Evolutionary conservation across 2,888 invertebrate genomes (phyloP), one percentile per base, ranked within the genome.

Genomic region (Lissocephala sabroskyi): DNA sequence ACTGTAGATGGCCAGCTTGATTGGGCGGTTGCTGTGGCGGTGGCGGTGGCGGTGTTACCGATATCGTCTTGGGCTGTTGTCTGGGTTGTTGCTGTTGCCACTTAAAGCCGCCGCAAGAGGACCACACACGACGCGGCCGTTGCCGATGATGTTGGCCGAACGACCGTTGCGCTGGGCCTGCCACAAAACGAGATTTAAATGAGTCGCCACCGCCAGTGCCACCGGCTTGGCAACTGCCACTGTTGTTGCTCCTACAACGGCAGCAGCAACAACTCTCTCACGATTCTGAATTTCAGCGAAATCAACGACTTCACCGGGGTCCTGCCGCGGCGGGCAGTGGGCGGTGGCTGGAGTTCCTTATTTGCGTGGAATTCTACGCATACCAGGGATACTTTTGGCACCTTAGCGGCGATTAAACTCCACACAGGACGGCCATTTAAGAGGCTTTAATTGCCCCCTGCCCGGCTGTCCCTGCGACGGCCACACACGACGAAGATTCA

Each of bases 171-270:
- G 46, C 44, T 49, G 36, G 45, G 45, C 32, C 57, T 67, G 67
- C 64, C 67, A 56, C 79, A 76, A n/a, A 73, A 73, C 73, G 79
- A 73, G 73, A 73, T 73, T 73, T 73, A 79, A 74, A 79, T 76
- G 77, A 79, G 76, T 78, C 71, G 78, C 37, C n/a, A 10, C 29
- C 35, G 40, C 37, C 30, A 19, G 44, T 16, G 3, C 18, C n/a
- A n/a, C n/a, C n/a, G n/a, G n/a, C n/a, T n/a, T n/a, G n/a, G n/a
- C n/a, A n/a, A n/a, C n/a, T n/a, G n/a, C n/a, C n/a, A n/a, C n/a
- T n/a, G n/a, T n/a, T n/a, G n/a, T n/a, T n/a, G 30, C 28, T 17
- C 19, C 45, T 36, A 9, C 79, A 76, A 65, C 59, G 53, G 52
- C 59, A 50, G 39, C 37, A 26, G 28, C 32, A 32, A 51, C 56